Percentiles rank a stretch among this genome's conserved stretches.
These are phyloP conservation scores for Lottia gigantea DNA, from an alignment of 2,888 invertebrate species.

Conservation along the genomic window DNA sequence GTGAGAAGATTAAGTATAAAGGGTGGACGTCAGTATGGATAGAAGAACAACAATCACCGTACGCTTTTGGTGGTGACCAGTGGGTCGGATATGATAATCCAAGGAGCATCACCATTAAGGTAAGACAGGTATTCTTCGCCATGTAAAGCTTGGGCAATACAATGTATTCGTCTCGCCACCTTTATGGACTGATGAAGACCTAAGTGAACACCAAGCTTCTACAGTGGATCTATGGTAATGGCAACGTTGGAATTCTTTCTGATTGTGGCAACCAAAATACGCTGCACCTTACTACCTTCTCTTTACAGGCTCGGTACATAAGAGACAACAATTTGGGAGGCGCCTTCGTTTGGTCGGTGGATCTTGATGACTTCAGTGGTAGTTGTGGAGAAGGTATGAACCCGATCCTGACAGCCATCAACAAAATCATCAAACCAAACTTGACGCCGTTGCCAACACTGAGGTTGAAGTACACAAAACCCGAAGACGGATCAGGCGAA, in stretches of 20 bases:
- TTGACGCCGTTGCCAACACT: not conserved
- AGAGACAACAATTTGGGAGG: not conserved
- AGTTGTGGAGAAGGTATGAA: not conserved
- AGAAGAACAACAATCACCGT: constrained; percentile 75
- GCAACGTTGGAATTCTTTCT: too few relatives aligned
- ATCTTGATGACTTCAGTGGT: not conserved
- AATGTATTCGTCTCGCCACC: too few relatives aligned
- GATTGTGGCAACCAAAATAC: too few relatives aligned
- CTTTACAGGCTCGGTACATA: not conserved
- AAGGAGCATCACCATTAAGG: constrained; percentile 47
- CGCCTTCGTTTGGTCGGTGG: not conserved
- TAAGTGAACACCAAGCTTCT: too few relatives aligned
- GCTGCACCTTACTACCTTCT: not conserved
- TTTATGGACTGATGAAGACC: too few relatives aligned
- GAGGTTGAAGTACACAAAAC: not conserved
- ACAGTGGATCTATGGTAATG: too few relatives aligned
- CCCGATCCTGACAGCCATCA: not conserved
- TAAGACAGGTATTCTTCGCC: constrained; percentile 14
- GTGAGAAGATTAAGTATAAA: constrained; percentile 37
- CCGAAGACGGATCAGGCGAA: not conserved
- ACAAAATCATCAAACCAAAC: not conserved
- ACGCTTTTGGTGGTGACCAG: constrained; percentile 66
- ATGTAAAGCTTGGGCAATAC: too few relatives aligned
- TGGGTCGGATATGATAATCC: constrained; percentile 58
- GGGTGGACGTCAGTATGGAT: constrained; percentile 42